A percentile compares a stretch with the other conserved stretches of the same genome.
phyloP scores from a whole-genome alignment of 2,888 invertebrate genomes.

The Achlya flavicornis region DNA sequence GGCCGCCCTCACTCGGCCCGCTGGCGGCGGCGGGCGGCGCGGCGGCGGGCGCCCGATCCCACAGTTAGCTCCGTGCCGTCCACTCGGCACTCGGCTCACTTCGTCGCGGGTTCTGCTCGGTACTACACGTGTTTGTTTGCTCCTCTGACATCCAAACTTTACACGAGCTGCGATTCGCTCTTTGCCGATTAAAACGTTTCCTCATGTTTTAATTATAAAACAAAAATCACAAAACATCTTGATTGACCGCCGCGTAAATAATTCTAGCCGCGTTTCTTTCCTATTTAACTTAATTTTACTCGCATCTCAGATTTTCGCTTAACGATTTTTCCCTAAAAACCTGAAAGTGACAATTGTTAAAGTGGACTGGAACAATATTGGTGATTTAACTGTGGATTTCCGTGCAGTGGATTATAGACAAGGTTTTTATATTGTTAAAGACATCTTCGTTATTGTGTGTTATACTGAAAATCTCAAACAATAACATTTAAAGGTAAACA shows the following conservation, averaged over 20 bases:
- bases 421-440: slow-evolving; percentile 34
- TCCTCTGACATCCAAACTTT: slow-evolving; percentile 66
- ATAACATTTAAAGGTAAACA: slow-evolving; percentile 37
- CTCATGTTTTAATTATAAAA: slow-evolving; percentile 17
- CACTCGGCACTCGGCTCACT: slow-evolving; percentile 56
- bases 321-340: slow-evolving; percentile 4
- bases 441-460: slow-evolving; percentile 36
- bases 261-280: not conserved
- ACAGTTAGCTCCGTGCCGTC: slow-evolving; percentile 22
- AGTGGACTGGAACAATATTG: slow-evolving; percentile 59
- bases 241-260: slow-evolving; percentile 18
- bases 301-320: not conserved
- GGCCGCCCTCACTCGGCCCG: slow-evolving; percentile 58
- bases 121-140: slow-evolving; percentile 46
- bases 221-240: slow-evolving; percentile 24
- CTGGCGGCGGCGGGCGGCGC: slow-evolving; percentile 32
- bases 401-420: slow-evolving; percentile 53
- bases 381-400: slow-evolving; percentile 69
- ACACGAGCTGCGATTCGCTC: slow-evolving; percentile 59
- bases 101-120: slow-evolving; percentile 61
- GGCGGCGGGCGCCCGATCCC: slow-evolving; percentile 27
- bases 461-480: slow-evolving; percentile 18
- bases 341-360: slow-evolving; percentile 60
- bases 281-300: not conserved
- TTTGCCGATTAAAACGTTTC: slow-evolving; percentile 37